phyloP scores from a whole-genome alignment of 2,113 vertebrate species.

The human (Homo sapiens) region DNA sequence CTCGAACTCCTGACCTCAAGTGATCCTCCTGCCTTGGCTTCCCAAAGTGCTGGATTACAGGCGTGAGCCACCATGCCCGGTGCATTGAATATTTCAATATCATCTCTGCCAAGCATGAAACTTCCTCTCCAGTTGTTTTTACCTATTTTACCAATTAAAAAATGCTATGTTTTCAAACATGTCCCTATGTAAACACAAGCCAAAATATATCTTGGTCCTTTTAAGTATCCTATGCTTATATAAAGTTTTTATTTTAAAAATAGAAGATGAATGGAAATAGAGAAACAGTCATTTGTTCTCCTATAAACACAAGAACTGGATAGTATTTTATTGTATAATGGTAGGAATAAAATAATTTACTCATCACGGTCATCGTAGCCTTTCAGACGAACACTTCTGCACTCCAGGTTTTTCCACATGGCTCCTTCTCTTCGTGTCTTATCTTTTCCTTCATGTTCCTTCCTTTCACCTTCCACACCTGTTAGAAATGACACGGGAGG shows the following conservation, averaged over 20 bases:
- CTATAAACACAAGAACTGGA: neutral
- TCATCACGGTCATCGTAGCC: rapidly evolving
- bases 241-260: neutral
- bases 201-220: neutral
- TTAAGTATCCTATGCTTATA: neutral
- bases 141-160: neutral
- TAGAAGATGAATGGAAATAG: neutral
- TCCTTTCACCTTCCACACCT: neutral
- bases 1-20: too few relatives aligned
- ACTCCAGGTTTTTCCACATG: neutral
- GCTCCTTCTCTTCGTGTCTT: rapidly evolving
- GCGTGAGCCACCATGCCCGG: rapidly evolving
- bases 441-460: rapidly evolving
- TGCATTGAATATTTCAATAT: neutral
- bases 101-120: neutral
- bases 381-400: rapidly evolving
- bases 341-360: neutral
- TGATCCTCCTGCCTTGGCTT: too few relatives aligned
- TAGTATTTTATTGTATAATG: neutral
- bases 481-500: neutral
- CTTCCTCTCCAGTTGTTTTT: neutral
- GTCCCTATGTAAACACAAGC: neutral
- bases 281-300: neutral
- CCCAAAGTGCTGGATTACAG: too few relatives aligned
- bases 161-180: neutral